Percentiles rank a stretch among this genome's conserved stretches.
Evolutionary conservation across 2,797 vertebrate species (phyloP).

Genomic region (Podarcis lilfordi): DNA sequence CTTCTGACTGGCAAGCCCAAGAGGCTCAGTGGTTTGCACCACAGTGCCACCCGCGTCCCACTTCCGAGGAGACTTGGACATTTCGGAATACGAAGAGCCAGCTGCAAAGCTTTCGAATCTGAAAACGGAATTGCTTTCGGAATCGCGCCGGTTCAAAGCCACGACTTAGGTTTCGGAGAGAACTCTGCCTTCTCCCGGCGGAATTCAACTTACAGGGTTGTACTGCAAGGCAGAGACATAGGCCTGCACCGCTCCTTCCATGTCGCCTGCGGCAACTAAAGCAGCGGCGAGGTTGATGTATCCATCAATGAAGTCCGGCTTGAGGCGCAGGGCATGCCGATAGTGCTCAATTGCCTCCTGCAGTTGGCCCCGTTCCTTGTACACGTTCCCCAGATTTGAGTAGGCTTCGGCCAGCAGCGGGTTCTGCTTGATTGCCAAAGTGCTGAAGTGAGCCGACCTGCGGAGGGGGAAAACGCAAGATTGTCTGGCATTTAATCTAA

Average conservation of each 20-base stretch:
- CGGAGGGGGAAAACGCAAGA: background rate
- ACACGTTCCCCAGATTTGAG: constrained; percentile 97
- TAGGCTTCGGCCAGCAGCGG: constrained; percentile 98
- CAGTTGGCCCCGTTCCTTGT: constrained; percentile 97
- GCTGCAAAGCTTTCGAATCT: too few species aligned
- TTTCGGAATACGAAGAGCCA: too few species aligned
- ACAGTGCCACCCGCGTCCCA: too few species aligned
- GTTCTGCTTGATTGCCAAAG: constrained; percentile 99
- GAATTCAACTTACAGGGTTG: constrained; percentile 90
- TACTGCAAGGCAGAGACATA: constrained; percentile 99
- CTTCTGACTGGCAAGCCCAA: too few species aligned
- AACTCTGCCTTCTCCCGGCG: background rate
- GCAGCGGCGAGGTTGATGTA: constrained; percentile 99
- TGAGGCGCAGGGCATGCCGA: constrained; percentile 94
- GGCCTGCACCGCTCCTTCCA: constrained; percentile 99
- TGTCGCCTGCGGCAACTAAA: constrained; percentile 96
- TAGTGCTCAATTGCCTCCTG: constrained; percentile 99
- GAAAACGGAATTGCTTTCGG: too few species aligned
- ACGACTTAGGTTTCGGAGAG: background rate
- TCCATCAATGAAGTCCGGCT: constrained; percentile 98
- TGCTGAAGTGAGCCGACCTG: constrained; percentile 99
- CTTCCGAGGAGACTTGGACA: too few species aligned
- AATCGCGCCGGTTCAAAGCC: background rate
- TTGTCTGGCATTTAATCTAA: background rate
- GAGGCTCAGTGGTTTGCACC: too few species aligned